A percentile compares a stretch with the other conserved stretches of the same genome.
These are phyloP conservation scores for Eunapius fragilis DNA, from an alignment of 37 sponge, comb jelly and placozoan species.

Conservation along the genomic window DNA sequence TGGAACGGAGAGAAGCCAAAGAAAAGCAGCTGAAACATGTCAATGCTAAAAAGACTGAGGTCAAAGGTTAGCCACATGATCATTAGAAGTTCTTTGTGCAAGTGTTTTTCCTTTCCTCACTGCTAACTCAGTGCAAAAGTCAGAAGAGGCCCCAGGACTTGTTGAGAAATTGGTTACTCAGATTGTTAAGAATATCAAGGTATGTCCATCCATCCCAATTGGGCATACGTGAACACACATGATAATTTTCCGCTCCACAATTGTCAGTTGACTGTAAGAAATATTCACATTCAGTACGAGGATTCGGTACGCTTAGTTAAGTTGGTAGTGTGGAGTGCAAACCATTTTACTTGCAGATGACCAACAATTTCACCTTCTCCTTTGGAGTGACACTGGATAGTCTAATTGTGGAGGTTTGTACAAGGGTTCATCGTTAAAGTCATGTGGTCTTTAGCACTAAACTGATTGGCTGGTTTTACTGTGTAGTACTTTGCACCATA, in stretches of 20 bases:
- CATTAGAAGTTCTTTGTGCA: background rate
- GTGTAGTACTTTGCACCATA: too few species aligned
- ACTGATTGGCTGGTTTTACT: background rate
- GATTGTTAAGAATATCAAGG: slow-evolving; percentile 76
- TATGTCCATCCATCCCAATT: background rate
- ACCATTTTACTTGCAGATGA: slow-evolving; percentile 30
- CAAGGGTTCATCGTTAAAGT: too few species aligned
- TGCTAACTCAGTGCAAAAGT: slow-evolving; percentile 12
- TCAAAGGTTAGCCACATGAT: background rate
- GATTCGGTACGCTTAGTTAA: slow-evolving; percentile 50
- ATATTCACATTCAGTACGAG: slow-evolving; percentile 79
- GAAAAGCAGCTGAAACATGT: slow-evolving; percentile 58
- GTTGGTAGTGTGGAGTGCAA: background rate
- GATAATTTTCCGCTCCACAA: too few species aligned
- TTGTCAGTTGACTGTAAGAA: slow-evolving; percentile 65
- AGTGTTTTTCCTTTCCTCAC: background rate
- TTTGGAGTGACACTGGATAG: slow-evolving; percentile 70
- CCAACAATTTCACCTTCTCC: slow-evolving; percentile 41
- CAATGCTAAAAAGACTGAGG: slow-evolving; percentile 38
- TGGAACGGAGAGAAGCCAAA: slow-evolving; percentile 58
- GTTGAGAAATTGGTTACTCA: slow-evolving; percentile 74
- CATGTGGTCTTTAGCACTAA: background rate
- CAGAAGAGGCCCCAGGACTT: slow-evolving; percentile 49
- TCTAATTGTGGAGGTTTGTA: slow-evolving; percentile 55
- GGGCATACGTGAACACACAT: too few species aligned